Percentiles rank a stretch among this genome's conserved stretches.
phyloP scores from a whole-genome alignment of 2,113 vertebrate genomes.

The Chrysemys picta region DNA sequence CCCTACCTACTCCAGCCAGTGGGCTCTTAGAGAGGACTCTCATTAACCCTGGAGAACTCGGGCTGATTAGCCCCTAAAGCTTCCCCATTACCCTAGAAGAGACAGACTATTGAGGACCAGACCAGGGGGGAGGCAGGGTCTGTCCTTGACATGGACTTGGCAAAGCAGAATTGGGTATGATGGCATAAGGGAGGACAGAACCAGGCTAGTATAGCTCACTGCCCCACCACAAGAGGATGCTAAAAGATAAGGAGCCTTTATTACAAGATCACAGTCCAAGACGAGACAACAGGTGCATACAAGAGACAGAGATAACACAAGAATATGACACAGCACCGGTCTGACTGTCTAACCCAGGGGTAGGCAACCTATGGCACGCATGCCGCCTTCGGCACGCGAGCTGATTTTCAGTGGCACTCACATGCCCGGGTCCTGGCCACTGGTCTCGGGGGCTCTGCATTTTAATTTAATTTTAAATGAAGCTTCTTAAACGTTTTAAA shows the following conservation, averaged over 20 bases:
- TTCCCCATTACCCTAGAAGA: not conserved
- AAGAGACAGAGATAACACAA: not conserved
- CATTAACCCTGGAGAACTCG: not conserved
- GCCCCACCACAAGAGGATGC: not conserved
- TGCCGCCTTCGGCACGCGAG: too few relatives aligned
- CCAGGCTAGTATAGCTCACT: not conserved
- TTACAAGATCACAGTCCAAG: not conserved
- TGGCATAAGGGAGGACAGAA: not conserved
- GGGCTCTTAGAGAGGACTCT: not conserved
- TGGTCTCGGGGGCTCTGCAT: too few relatives aligned
- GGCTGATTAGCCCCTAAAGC: not conserved
- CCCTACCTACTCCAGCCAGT: too few relatives aligned
- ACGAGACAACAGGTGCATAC: not conserved
- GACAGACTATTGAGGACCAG: not conserved
- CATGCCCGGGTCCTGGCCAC: too few relatives aligned
- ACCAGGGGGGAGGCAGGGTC: not conserved
- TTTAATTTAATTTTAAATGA: too few relatives aligned
- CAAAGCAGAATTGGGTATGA: not conserved
- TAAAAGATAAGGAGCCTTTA: not conserved
- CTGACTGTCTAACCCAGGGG: not conserved
- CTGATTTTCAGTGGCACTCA: too few relatives aligned
- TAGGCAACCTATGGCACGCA: too few relatives aligned
- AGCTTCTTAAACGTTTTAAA: too few relatives aligned
- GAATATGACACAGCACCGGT: not conserved
- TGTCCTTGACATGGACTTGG: not conserved